Percentiles rank a stretch among this genome's conserved stretches.
Conservation (phyloP, 2,888 invertebrate genomes). For the Eristalis pertinax region DNA sequence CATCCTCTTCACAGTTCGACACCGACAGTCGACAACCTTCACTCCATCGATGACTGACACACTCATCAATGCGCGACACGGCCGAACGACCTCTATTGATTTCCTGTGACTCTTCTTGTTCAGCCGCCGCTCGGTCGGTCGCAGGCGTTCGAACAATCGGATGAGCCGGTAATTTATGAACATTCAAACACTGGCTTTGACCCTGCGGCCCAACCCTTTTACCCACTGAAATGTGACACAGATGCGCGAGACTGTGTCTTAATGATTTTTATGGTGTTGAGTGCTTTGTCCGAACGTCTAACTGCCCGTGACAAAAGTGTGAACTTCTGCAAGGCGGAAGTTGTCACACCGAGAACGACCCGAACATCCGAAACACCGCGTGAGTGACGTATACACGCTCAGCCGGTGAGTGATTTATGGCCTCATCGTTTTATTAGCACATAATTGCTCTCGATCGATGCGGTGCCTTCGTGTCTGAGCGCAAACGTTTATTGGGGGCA, state of each 20-base stretch:
- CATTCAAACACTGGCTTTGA: slow-evolving; percentile 52
- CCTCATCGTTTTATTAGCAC: slow-evolving; percentile 61
- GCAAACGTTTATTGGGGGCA: slow-evolving; percentile 49
- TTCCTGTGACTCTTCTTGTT: slow-evolving; percentile 63
- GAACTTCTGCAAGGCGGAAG: slow-evolving; percentile 72
- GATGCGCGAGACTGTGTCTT: slow-evolving; percentile 67
- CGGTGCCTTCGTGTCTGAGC: slow-evolving; percentile 26
- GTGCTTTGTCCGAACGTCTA: slow-evolving; percentile 66
- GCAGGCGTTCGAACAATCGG: slow-evolving; percentile 59
- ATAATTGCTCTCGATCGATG: slow-evolving; percentile 50
- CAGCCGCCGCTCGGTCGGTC: slow-evolving; percentile 28
- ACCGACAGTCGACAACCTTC: slow-evolving; percentile 50
- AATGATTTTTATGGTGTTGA: slow-evolving; percentile 73
- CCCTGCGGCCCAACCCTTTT: slow-evolving; percentile 69
- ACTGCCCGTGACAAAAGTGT: slow-evolving; percentile 72
- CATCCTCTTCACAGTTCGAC: slow-evolving; percentile 70
- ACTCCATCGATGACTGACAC: slow-evolving; percentile 25
- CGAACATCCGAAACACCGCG: not conserved
- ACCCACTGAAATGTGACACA: slow-evolving; percentile 63
- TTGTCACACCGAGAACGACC: slow-evolving; percentile 47
- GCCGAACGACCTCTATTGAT: slow-evolving; percentile 70
- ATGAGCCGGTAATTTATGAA: slow-evolving; percentile 65
- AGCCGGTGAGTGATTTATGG: slow-evolving; percentile 65
- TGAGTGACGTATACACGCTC: slow-evolving; percentile 1
- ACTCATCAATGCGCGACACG: slow-evolving; percentile 62